Conservation (phyloP, 2,113 vertebrate genomes). For the Lophius piscatorius region DNA sequence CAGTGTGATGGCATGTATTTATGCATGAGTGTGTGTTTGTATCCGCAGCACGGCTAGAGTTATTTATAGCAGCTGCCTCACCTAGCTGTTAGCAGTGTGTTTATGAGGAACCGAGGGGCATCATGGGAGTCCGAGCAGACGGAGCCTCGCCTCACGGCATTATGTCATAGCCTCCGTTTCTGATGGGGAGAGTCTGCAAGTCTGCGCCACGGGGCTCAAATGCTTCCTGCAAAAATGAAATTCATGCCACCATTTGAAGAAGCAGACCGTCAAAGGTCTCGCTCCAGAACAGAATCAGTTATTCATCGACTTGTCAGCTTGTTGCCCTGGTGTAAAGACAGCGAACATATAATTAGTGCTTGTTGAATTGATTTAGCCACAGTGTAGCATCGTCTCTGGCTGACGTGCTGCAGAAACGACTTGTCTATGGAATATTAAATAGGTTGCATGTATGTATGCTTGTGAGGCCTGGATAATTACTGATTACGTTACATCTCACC, state of each 20-base stretch:
- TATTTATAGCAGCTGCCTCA: constrained; percentile 23
- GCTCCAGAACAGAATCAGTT: not conserved
- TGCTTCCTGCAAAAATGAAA: constrained; percentile 18
- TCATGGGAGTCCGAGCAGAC: constrained; percentile 47
- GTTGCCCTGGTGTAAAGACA: constrained; percentile 7
- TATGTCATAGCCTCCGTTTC: constrained; percentile 35
- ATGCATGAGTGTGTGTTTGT: constrained; percentile 27
- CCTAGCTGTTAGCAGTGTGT: constrained; percentile 48
- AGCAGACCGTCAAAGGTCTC: constrained; percentile 3
- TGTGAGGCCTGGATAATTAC: too few relatives aligned
- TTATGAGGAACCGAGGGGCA: constrained; percentile 51
- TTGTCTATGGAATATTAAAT: too few relatives aligned
- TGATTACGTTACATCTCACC: too few relatives aligned
- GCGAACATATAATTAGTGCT: not conserved
- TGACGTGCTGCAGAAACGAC: too few relatives aligned
- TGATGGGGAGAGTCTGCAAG: constrained; percentile 5
- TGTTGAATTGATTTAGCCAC: not conserved
- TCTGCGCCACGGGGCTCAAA: constrained; percentile 1
- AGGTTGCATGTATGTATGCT: too few relatives aligned
- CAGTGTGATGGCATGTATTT: constrained; percentile 39
- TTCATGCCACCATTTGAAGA: constrained; percentile 6
- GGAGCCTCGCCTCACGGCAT: constrained; percentile 19
- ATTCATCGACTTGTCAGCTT: not conserved
- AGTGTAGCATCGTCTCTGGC: not conserved
- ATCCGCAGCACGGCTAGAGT: not conserved